Evolutionary conservation across 2,797 vertebrate species (phyloP), one percentile per base, ranked within the genome.

Genomic region (Enteromius viviparus): DNA sequence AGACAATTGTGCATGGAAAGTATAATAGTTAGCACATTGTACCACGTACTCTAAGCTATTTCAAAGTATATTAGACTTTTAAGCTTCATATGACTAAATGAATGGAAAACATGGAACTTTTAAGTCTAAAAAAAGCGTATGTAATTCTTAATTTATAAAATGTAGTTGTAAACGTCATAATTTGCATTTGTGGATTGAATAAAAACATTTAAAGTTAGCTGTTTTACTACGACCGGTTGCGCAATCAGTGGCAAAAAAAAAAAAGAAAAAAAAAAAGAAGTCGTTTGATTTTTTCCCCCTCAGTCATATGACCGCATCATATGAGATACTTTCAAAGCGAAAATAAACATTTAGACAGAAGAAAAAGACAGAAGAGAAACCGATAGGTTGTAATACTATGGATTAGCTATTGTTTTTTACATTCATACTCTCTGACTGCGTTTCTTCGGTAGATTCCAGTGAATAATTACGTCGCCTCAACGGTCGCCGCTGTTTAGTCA

Each of bases 251-350:
- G 40, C 51, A 32, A 3, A 26, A 53, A 11, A 42, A 42, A 42
- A 40, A 9, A 40, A 7, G 0, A 32, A 45, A 3, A 23, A 53
- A 40, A 45, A 3, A 26, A 53, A 42, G 34, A 49, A 40, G 14
- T 37, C 8, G 2, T n/a, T 15, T 10, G 32, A 5, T 64, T 19
- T 32, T 51, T 21, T 34, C 1, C 3, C 3, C 1, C 26, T 45
- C 47, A 60, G 74, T 83, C 72, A 83, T 69, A 83, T 83, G 72
- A 83, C 64, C 64, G 12, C 2, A 51, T 76, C 72, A 83, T 76
- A 82, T 83, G 74, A 66, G 74, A 77, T 58, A 23, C 62, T 11
- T 19, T 19, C 26, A 40, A 23, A 37, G n/a, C 32, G 49, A 60
- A 49, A 69, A 77, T 55, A n/a, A 70, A 68, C 81, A 34, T 26